phyloP scores from a whole-genome alignment of 2,888 invertebrate species.

The Habroteleia sp. region DNA sequence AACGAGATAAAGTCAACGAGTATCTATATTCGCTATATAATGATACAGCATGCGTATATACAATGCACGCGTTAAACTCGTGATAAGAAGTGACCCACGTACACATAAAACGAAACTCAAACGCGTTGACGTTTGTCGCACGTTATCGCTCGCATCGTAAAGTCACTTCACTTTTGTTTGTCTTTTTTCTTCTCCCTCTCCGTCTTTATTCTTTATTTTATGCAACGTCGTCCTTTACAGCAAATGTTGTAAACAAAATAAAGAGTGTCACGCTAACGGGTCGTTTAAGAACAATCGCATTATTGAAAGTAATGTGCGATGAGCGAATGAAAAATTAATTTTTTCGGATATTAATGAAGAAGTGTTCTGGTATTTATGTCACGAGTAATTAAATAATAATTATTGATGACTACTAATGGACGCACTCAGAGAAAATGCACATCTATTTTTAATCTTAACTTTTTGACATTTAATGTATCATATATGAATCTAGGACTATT shows the following conservation, averaged over 20 bases:
- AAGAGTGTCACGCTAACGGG: not conserved
- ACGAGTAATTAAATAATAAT: no score
- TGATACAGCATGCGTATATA: conserved; percentile 47
- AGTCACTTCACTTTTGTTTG: conserved; percentile 32
- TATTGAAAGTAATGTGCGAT: not conserved
- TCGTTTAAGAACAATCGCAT: not conserved
- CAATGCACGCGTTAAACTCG: conserved; percentile 43
- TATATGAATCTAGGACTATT: no score
- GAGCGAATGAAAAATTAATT: no score
- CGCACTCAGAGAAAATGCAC: no score
- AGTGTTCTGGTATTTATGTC: no score
- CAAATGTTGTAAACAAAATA: not conserved
- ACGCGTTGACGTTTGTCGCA: conserved; percentile 54
- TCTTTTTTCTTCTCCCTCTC: conserved; percentile 5
- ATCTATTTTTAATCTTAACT: no score
- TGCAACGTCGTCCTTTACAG: not conserved
- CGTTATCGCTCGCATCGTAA: conserved; percentile 39
- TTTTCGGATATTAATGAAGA: no score
- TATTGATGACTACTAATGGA: no score
- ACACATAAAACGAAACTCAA: conserved; percentile 36
- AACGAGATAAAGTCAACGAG: conserved; percentile 41
- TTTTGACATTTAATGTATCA: no score
- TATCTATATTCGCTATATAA: conserved; percentile 41
- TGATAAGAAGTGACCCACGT: conserved; percentile 52
- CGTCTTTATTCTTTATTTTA: not conserved